Evolutionary conservation across 2,113 vertebrate species (phyloP), one percentile per base, ranked within the genome.

Genomic region (Hiodon tergisus): DNA sequence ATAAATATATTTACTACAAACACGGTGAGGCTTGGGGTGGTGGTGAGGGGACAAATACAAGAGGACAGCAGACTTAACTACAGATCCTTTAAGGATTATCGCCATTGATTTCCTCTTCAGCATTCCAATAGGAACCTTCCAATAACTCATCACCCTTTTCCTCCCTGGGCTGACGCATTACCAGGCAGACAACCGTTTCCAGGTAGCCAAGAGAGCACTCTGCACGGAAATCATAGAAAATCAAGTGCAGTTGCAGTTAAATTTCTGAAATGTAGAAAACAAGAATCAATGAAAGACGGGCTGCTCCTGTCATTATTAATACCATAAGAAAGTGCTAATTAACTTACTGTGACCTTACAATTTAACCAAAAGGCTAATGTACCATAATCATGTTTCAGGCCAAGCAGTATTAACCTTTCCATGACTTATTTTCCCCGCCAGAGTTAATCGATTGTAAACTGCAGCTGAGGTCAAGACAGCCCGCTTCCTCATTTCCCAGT

Each of bases 381-480:
- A 91, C 89, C 86, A 86, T 91, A 92, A 94, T 94, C 91, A 84
- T 86, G 85, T 90, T 91, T 91, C 89, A 91, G 88, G 85, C 90
- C 86, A 87, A 81, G 85, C 74, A 82, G 88, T 92, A 86, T 91
- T 94, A 94, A 95, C 94, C 93, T 95, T 91, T 87, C 89, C 61
- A 84, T 93, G 93, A 94, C 92, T 93, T 81, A 80, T 80, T 86
- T 93, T 93, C 91, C 87, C 87, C 90, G 87, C 85, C 89, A 87
- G 90, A 90, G 87, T 89, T 93, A 96, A 98, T 99, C 94, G 95
- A 98, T 94, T 92, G 91, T 89, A 93, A 94, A 94, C 92, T 95
- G 91, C 90, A 93, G 91, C 92, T 91, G 90, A 89, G 94, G 94
- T 95, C 93, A 92, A 88, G 83, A 91, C 90, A 90, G 90, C 86